These are phyloP conservation scores for Silurus aristotelis DNA, from an alignment of 2,797 vertebrate genomes.

Conservation along the genomic window DNA sequence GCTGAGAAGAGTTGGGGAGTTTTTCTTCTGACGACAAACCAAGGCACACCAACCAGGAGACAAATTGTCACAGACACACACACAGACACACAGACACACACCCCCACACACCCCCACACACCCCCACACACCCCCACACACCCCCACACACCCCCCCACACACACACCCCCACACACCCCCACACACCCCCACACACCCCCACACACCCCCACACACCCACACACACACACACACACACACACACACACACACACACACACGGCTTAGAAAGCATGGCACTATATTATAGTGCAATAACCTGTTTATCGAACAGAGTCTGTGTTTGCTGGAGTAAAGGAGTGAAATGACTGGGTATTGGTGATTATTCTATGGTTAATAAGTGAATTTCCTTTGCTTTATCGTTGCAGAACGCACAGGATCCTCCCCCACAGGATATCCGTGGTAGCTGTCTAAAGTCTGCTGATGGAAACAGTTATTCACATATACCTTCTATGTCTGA, in stretches of 20 bases:
- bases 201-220: background rate
- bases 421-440: slow-evolving; percentile 18
- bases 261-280: background rate
- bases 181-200: background rate
- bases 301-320: background rate
- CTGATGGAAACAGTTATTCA: slow-evolving; percentile 1
- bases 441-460: slow-evolving; percentile 12
- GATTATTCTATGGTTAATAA: background rate
- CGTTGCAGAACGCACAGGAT: background rate
- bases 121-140: background rate
- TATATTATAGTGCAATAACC: background rate
- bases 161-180: background rate
- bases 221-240: background rate
- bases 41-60: background rate
- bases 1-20: background rate
- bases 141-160: background rate
- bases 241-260: background rate
- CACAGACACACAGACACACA: background rate
- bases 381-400: background rate
- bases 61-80: background rate
- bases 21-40: background rate
- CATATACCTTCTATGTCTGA: background rate
- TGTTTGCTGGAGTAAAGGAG: background rate
- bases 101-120: too few species aligned
- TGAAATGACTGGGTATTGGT: background rate